phyloP scores from a whole-genome alignment of 2,888 invertebrate genomes.

The Yponomeuta cagnagella region DNA sequence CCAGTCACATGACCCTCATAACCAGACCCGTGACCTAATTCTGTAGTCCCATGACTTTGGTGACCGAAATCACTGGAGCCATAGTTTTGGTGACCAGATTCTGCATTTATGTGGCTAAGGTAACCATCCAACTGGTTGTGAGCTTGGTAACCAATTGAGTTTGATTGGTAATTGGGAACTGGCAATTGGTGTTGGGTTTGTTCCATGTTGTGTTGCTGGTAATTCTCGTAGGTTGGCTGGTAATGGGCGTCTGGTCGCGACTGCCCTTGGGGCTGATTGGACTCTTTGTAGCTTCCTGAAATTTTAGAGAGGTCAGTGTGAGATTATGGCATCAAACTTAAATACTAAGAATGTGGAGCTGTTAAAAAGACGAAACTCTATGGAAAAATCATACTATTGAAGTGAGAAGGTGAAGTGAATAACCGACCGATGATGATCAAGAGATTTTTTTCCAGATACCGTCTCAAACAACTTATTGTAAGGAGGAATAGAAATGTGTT shows the following conservation, averaged over 20 bases:
- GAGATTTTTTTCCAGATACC: too few relatives aligned
- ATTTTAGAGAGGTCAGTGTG: constrained; percentile 4
- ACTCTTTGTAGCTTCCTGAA: constrained; percentile 37
- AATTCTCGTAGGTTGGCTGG: constrained; percentile 23
- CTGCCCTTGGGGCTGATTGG: constrained; percentile 3
- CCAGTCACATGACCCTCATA: background rate
- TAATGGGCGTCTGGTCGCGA: constrained; percentile 19
- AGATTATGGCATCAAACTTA: too few relatives aligned
- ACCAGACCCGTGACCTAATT: background rate
- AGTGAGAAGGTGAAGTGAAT: too few relatives aligned
- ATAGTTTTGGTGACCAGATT: background rate
- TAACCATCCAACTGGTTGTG: constrained; percentile 1
- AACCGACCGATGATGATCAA: too few relatives aligned
- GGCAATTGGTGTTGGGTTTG: constrained; percentile 5
- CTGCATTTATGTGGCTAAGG: background rate
- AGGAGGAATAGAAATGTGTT: too few relatives aligned
- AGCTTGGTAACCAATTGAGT: background rate
- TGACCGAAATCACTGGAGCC: background rate
- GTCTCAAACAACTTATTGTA: too few relatives aligned
- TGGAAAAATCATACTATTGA: too few relatives aligned
- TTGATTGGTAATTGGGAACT: background rate
- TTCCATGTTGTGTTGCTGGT: constrained; percentile 20
- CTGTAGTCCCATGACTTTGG: background rate
- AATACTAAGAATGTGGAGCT: too few relatives aligned
- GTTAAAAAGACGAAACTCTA: too few relatives aligned